phyloP scores from a whole-genome alignment of 1,140 invertebrate species.

The Aphelinus atriplicis region DNA sequence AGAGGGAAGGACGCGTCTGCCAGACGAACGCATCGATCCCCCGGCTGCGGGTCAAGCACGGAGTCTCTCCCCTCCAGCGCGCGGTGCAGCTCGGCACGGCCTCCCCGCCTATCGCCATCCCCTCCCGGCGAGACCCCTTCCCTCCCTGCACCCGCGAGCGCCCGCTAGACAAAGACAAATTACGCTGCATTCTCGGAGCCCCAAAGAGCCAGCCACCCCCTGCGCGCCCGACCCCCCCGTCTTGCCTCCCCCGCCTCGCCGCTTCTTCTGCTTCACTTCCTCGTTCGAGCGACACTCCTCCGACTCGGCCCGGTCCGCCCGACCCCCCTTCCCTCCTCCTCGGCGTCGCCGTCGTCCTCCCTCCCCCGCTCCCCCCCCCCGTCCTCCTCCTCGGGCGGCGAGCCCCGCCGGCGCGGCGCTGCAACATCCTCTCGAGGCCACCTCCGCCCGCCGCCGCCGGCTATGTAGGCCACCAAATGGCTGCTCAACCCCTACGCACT shows the following conservation, averaged over 20 bases:
- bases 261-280: slow-evolving; percentile 36
- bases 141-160: slow-evolving; percentile 43
- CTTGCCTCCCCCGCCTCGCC: background rate
- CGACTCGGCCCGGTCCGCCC: slow-evolving; percentile 30
- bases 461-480: slow-evolving; percentile 60
- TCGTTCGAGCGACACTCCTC: slow-evolving; percentile 29
- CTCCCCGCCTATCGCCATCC: slow-evolving; percentile 17
- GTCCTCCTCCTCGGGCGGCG: slow-evolving; percentile 21
- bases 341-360: background rate
- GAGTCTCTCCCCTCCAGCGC: slow-evolving; percentile 49
- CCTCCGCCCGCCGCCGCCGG: slow-evolving; percentile 7
- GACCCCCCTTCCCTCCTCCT: slow-evolving; percentile 4
- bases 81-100: background rate
- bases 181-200: slow-evolving; percentile 66
- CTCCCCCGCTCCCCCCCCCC: background rate
- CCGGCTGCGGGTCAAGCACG: slow-evolving; percentile 65
- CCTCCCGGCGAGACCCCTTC: background rate
- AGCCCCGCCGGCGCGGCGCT: background rate
- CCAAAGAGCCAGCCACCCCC: slow-evolving; percentile 55
- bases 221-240: slow-evolving; percentile 22
- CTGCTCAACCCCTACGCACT: slow-evolving; percentile 58
- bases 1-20: slow-evolving; percentile 63
- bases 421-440: slow-evolving; percentile 28
- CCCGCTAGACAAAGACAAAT: slow-evolving; percentile 67
- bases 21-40: slow-evolving; percentile 68